Conservation (phyloP, 35 echinoderm and acorn worm genomes). For the Apostichopus californicus region DNA sequence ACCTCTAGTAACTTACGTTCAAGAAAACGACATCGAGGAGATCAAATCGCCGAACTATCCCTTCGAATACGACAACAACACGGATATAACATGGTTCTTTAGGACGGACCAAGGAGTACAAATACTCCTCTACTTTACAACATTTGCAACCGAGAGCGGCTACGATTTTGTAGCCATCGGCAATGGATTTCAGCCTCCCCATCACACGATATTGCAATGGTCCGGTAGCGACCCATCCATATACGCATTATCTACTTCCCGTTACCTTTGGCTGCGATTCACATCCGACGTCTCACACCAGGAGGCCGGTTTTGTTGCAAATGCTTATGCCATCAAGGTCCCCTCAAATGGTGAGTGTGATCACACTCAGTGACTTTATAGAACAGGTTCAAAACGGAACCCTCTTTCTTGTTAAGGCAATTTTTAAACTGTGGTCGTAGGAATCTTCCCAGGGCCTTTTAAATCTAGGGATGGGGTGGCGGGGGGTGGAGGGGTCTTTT, state of each 20-base stretch:
- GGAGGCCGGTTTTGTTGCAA: background rate
- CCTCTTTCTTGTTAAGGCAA: no score
- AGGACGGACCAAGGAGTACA: background rate
- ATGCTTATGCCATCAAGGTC: conserved; percentile 18
- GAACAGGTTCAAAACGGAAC: background rate
- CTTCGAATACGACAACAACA: background rate
- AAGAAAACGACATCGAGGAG: background rate
- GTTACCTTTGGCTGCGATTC: conserved; percentile 26
- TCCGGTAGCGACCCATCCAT: conserved; percentile 35
- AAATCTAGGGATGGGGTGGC: no score
- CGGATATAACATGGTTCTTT: background rate
- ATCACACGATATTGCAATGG: conserved; percentile 17
- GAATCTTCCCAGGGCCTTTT: no score
- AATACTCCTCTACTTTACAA: conserved; percentile 4
- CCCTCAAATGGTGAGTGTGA: conserved; percentile 22
- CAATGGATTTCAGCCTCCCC: conserved; percentile 25
- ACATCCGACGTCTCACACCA: conserved; percentile 4
- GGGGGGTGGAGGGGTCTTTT: no score
- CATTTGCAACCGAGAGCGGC: background rate
- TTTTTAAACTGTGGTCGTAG: no score
- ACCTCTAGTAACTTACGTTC: background rate
- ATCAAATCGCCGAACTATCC: conserved; percentile 29
- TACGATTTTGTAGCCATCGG: conserved; percentile 34
- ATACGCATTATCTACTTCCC: background rate
- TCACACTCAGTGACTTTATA: background rate